These are phyloP conservation scores for Cassiopea andromeda DNA, from an alignment of 30 jellyfish, hydroid and myxozoan genomes.

Conservation along the genomic window DNA sequence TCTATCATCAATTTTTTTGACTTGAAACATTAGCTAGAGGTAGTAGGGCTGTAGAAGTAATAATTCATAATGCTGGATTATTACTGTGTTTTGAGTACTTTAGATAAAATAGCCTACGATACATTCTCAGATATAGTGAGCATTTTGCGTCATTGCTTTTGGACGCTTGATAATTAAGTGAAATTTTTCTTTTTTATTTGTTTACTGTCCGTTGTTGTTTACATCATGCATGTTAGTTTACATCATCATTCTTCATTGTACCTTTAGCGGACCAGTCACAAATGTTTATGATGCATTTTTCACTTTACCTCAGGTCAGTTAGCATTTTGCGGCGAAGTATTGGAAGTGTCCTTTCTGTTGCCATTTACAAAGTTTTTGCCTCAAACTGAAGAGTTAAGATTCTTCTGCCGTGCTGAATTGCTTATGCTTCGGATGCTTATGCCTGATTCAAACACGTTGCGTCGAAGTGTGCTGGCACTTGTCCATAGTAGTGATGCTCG, in stretches of 20 bases:
- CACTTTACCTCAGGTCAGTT: constrained; percentile 65
- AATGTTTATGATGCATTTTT: neutral
- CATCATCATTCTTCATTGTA: neutral
- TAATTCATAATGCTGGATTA: no score
- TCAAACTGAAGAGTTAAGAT: constrained; percentile 65
- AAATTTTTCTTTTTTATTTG: no score
- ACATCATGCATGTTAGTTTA: neutral
- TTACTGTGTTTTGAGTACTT: no score
- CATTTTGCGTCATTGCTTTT: no score
- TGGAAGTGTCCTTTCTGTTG: constrained; percentile 79
- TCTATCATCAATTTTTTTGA: no score
- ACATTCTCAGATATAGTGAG: no score
- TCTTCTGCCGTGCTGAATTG: constrained; percentile 89
- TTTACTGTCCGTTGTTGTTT: neutral
- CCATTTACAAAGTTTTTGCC: constrained; percentile 91
- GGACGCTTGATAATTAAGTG: no score
- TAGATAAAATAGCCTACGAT: no score
- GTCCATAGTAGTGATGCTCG: constrained; percentile 71
- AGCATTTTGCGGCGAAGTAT: constrained; percentile 97
- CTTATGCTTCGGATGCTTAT: constrained; percentile 77
- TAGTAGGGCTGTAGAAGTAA: no score
- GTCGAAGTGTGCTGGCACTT: constrained; percentile 85
- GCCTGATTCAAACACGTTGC: constrained; percentile 93
- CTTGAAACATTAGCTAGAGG: no score
- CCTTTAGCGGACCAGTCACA: neutral